Evolutionary conservation across 1,140 invertebrate genomes (phyloP), one percentile per base, ranked within the genome.

Genomic region (Microplitis demolitor): DNA sequence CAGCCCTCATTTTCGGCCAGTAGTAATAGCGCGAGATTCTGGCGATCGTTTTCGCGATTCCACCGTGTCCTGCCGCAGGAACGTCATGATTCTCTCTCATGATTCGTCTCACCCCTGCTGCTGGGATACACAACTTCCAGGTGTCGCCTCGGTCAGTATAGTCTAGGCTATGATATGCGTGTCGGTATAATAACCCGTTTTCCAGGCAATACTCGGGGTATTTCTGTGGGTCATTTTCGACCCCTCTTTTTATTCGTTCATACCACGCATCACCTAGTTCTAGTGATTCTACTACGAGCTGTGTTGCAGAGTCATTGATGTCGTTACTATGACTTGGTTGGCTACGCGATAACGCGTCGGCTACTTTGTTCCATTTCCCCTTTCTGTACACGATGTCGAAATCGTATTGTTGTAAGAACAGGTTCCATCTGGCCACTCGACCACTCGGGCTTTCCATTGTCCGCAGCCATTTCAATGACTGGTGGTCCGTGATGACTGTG

Each of bases 401-500:
- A 53, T 84, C 74, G 72, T 84, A 88, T 6, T 76, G 76, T 74
- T 87, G 84, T 4, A 89, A 61, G 39, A 73, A 37, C 8, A 88
- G 13, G 35, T 70, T 60, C 88, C 88, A 89, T 35, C 87, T 66
- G 0, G 84, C 83, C 16, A 89, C 70, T 51, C 88, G 61, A 60
- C 81, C 84, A 2, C 68, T 78, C 3, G 82, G 78, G 64, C 87
- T 83, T 74, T 82, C 85, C 2, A 87, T 77, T 3, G 77, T 77
- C 24, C 78, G 73, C 3, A 90, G 75, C 83, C 85, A 90, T 37
- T 75, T 73, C 4, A 90, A 76, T 8, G 83, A 80, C 37, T 80
- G 75, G 72, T 89, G 86, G 71, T 90, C 88, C 0, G 88, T 89
- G 14, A 84, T 74, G 0, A 89, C 80, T 4, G 56, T 82, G 69